Percentiles rank a stretch among this genome's conserved stretches.
Conservation (phyloP, 2,113 vertebrate species). For the Trachemys scripta region DNA sequence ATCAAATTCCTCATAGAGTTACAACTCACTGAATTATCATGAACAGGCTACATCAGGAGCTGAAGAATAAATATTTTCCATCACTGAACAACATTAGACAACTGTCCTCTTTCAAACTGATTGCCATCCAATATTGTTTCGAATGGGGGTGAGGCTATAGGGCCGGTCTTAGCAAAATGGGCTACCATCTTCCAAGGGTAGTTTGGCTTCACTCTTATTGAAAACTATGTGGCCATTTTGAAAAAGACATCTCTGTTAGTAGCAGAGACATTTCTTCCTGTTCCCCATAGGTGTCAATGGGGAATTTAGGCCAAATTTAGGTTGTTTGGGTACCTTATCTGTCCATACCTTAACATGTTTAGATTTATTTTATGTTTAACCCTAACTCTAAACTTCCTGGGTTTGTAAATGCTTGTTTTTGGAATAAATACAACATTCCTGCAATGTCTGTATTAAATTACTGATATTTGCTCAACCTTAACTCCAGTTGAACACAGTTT, state of each 20-base stretch:
- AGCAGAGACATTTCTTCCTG: background rate
- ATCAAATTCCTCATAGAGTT: background rate
- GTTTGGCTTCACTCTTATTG: background rate
- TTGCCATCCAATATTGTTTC: background rate
- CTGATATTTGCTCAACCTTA: background rate
- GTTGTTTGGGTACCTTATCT: background rate
- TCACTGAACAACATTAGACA: background rate
- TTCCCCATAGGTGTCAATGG: background rate
- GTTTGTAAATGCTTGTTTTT: background rate
- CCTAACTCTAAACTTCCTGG: background rate
- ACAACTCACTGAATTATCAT: background rate
- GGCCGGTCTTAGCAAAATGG: background rate
- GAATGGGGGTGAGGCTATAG: background rate
- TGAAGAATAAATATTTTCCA: background rate
- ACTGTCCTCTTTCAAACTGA: background rate
- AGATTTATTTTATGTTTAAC: background rate
- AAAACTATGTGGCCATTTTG: background rate
- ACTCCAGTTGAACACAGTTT: background rate
- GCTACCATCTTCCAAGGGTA: background rate
- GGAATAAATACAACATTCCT: background rate
- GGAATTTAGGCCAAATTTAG: background rate
- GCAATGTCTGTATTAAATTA: background rate
- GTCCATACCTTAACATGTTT: background rate
- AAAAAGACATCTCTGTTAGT: background rate
- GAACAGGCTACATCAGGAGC: background rate